A percentile compares a stretch with the other conserved stretches of the same genome.
Conservation (phyloP, 2,797 vertebrate species). For the Enoplosus armatus region DNA sequence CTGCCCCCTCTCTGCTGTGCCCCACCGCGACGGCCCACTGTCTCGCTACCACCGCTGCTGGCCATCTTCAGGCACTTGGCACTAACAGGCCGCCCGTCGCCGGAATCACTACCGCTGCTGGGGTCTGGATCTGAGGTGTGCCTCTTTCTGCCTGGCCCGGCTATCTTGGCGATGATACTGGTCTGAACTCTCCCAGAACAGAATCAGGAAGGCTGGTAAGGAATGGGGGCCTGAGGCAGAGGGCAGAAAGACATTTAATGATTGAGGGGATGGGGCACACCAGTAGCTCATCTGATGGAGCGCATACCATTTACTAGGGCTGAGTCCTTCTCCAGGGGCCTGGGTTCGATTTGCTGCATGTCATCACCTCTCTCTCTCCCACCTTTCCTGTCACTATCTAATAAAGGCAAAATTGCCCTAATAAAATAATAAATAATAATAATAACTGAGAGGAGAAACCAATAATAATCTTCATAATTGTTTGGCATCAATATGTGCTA, state of each 20-base stretch:
- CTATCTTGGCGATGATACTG: conserved; percentile 99
- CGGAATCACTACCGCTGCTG: conserved; percentile 90
- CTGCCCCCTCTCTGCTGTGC: conserved; percentile 78
- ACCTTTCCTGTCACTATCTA: too few relatives aligned
- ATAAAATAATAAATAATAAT: too few relatives aligned
- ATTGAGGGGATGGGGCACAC: too few relatives aligned
- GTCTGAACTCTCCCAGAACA: conserved; percentile 90
- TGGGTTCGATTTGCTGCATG: too few relatives aligned
- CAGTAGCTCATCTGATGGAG: too few relatives aligned
- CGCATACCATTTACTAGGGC: too few relatives aligned
- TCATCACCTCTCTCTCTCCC: too few relatives aligned
- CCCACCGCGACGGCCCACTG: conserved; percentile 68
- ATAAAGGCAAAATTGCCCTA: too few relatives aligned
- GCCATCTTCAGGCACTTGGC: conserved; percentile 99
- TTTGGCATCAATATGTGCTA: neutral
- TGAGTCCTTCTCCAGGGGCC: too few relatives aligned
- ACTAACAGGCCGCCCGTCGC: conserved; percentile 91
- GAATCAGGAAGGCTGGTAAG: conserved; percentile 87
- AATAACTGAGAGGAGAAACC: too few relatives aligned
- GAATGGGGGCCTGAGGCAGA: conserved; percentile 48
- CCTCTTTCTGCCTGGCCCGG: conserved; percentile 98
- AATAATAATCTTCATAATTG: neutral
- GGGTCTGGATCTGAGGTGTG: conserved; percentile 98
- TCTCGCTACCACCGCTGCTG: conserved; percentile 83
- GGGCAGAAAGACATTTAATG: neutral